Percentiles rank a stretch among this genome's conserved stretches.
phyloP scores from a whole-genome alignment of 2,113 vertebrate species.

The Chloroceryle aenea region DNA sequence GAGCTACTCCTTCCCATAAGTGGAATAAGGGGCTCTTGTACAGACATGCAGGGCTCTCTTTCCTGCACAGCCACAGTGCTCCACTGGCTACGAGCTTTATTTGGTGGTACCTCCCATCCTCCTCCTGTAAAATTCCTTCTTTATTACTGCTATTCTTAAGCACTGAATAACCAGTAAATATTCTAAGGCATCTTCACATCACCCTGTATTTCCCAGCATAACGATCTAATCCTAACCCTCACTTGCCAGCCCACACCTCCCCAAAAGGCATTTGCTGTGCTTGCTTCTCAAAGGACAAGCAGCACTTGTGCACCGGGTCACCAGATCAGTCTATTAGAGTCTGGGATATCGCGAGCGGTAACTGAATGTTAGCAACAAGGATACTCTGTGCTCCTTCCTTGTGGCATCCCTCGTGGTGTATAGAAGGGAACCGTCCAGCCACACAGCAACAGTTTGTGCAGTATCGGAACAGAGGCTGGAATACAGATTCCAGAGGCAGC shows the following conservation, averaged over 20 bases:
- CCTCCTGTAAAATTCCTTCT: background rate
- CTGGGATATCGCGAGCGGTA: conserved; percentile 78
- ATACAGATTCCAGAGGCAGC: background rate
- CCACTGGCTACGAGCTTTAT: background rate
- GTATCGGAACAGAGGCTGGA: background rate
- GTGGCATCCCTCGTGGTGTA: background rate
- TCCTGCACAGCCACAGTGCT: background rate
- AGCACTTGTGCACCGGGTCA: conserved; percentile 75
- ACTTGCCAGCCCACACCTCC: conserved; percentile 73
- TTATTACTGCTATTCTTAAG: background rate
- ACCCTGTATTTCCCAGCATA: background rate
- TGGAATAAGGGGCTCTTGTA: background rate
- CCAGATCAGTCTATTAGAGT: conserved; percentile 80
- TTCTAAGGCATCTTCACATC: background rate
- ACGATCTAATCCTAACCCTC: background rate
- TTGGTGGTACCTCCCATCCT: background rate
- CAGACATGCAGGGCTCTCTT: background rate
- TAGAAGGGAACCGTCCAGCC: background rate
- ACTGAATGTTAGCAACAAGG: background rate
- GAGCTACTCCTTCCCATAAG: background rate
- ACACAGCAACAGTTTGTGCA: background rate
- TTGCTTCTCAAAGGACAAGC: conserved; percentile 81
- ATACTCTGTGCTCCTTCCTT: background rate
- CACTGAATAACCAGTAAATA: background rate
- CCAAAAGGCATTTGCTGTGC: conserved; percentile 78